phyloP scores from a whole-genome alignment of 30 jellyfish, hydroid and myxozoan genomes.

The Pseudorhiza aurosa region DNA sequence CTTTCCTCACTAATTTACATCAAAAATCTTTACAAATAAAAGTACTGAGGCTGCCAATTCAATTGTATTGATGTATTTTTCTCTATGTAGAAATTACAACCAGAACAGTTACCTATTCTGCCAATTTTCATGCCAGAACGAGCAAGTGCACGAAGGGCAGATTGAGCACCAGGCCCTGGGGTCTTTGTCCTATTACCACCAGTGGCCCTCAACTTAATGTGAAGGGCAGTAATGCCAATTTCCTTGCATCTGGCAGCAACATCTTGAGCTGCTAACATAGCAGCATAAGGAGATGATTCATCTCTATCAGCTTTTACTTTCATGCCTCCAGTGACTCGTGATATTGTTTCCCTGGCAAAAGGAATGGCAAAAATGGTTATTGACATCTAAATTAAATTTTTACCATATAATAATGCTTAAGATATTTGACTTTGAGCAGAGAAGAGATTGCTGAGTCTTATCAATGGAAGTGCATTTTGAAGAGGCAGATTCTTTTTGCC shows the following conservation, averaged over 20 bases:
- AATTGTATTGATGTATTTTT: neutral
- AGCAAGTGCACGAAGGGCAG: conserved; percentile 99
- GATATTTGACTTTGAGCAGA: too few species aligned
- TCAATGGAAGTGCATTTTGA: too few species aligned
- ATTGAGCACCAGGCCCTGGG: conserved; percentile 99
- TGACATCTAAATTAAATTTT: too few species aligned
- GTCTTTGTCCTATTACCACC: conserved; percentile 99
- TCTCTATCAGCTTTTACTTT: conserved; percentile 99
- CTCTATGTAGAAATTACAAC: neutral
- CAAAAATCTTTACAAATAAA: too few species aligned
- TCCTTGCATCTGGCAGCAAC: conserved; percentile 99
- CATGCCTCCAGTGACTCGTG: conserved; percentile 99
- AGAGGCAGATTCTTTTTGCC: too few species aligned
- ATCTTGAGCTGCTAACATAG: conserved; percentile 99
- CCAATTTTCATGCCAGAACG: conserved; percentile 99
- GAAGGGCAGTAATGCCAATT: conserved; percentile 99
- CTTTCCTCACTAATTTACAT: too few species aligned
- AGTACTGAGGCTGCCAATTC: too few species aligned
- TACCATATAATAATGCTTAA: too few species aligned
- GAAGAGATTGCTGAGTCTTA: too few species aligned
- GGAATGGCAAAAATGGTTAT: too few species aligned
- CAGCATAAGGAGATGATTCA: conserved; percentile 99
- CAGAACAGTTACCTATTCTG: conserved; percentile 80
- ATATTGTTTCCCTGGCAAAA: conserved; percentile 98
- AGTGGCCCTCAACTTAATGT: conserved; percentile 98